Percentiles rank a stretch among this genome's conserved stretches.
phyloP scores from a whole-genome alignment of 2,113 vertebrate genomes.

The Scomber japonicus region DNA sequence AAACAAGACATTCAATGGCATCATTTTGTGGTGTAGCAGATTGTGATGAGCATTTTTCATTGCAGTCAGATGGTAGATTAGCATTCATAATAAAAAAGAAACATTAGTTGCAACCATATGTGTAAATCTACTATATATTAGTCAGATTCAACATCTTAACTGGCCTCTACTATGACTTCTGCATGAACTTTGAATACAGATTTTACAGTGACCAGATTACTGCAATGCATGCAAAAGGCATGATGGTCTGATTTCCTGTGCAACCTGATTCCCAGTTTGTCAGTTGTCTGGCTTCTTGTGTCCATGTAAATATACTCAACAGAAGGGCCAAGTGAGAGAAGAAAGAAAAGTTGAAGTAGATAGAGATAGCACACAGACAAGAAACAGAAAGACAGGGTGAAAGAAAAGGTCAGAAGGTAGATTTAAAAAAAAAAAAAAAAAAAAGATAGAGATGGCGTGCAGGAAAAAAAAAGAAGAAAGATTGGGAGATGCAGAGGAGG shows the following conservation, averaged over 20 bases:
- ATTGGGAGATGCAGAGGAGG: not conserved
- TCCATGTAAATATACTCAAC: slow-evolving; percentile 34
- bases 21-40: no score
- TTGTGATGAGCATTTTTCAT: no score
- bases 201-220: slow-evolving; percentile 22
- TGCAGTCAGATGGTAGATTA: no score
- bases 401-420: slow-evolving; percentile 19
- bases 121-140: no score
- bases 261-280: slow-evolving; percentile 29
- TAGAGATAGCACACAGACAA: slow-evolving; percentile 44
- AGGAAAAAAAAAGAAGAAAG: not conserved
- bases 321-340: slow-evolving; percentile 27
- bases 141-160: no score
- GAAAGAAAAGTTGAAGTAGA: slow-evolving; percentile 13
- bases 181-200: not conserved
- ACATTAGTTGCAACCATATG: no score
- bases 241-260: slow-evolving; percentile 23
- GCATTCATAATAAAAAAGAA: no score
- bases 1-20: no score
- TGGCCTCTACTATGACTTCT: not conserved
- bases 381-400: slow-evolving; percentile 2
- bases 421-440: slow-evolving; percentile 14
- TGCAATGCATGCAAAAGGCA: not conserved
- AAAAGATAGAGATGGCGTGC: slow-evolving; percentile 10
- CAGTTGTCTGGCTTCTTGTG: not conserved